A percentile compares a stretch with the other conserved stretches of the same genome.
phyloP scores from a whole-genome alignment of 2,113 vertebrate genomes.

The Sula dactylatra region DNA sequence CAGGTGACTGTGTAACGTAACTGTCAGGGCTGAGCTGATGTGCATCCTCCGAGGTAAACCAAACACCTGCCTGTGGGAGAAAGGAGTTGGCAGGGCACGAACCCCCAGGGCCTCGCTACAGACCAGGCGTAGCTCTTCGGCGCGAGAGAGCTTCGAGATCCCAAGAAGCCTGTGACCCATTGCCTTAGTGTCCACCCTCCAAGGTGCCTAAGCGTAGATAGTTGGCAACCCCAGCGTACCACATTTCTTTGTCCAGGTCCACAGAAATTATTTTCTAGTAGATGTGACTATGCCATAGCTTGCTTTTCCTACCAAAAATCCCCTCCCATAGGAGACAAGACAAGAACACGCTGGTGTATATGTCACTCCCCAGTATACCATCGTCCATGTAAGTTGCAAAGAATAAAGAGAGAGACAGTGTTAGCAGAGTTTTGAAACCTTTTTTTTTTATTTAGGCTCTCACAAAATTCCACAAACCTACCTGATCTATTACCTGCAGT shows the following conservation, averaged over 20 bases:
- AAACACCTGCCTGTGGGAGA: background rate
- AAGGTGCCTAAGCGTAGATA: background rate
- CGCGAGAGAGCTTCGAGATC: background rate
- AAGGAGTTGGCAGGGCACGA: background rate
- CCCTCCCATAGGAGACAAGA: background rate
- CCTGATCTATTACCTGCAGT: background rate
- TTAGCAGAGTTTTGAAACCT: background rate
- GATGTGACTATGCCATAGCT: background rate
- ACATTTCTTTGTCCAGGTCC: background rate
- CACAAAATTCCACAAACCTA: background rate
- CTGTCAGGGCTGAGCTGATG: background rate
- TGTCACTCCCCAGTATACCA: background rate
- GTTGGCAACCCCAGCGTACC: background rate
- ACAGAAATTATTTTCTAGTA: background rate
- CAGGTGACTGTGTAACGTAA: accelerated
- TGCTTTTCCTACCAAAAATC: background rate
- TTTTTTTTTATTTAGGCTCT: background rate
- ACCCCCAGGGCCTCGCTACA: background rate
- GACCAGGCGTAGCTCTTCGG: background rate
- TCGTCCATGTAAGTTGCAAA: background rate
- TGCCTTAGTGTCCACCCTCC: background rate
- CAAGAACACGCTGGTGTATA: background rate
- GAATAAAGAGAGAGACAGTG: background rate
- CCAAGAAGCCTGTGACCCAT: background rate
- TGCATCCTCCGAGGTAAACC: background rate